Evolutionary conservation across 2,113 vertebrate species (phyloP).

Genomic region (Columba livia): DNA sequence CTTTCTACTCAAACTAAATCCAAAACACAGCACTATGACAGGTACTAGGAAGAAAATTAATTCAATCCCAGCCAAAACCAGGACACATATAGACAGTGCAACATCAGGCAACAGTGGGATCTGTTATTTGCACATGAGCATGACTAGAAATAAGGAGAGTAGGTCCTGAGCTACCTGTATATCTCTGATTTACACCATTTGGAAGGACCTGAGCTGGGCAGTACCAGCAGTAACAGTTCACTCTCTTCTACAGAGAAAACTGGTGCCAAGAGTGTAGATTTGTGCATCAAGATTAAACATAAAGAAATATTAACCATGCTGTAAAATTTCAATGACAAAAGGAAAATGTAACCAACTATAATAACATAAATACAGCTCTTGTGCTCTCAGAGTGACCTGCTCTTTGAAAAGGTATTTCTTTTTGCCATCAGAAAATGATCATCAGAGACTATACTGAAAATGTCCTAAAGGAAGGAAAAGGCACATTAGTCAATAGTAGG

Average conservation of each 20-base stretch:
- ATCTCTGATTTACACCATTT: background rate
- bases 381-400: background rate
- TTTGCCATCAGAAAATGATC: background rate
- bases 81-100: background rate
- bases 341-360: background rate
- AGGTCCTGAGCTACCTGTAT: background rate
- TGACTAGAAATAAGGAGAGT: background rate
- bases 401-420: background rate
- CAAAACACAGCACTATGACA: background rate
- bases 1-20: background rate
- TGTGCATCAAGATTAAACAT: background rate
- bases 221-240: background rate
- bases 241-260: background rate
- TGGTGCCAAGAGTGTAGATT: background rate
- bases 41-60: background rate
- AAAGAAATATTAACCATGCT: background rate
- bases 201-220: background rate
- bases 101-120: background rate
- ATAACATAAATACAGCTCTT: background rate
- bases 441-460: background rate
- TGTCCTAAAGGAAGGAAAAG: background rate
- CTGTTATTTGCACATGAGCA: background rate
- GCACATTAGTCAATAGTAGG: background rate
- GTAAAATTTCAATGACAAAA: background rate
- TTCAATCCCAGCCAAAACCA: background rate